phyloP scores from a whole-genome alignment of 2,797 vertebrate species.

The Scomberomorus guttatus region DNA sequence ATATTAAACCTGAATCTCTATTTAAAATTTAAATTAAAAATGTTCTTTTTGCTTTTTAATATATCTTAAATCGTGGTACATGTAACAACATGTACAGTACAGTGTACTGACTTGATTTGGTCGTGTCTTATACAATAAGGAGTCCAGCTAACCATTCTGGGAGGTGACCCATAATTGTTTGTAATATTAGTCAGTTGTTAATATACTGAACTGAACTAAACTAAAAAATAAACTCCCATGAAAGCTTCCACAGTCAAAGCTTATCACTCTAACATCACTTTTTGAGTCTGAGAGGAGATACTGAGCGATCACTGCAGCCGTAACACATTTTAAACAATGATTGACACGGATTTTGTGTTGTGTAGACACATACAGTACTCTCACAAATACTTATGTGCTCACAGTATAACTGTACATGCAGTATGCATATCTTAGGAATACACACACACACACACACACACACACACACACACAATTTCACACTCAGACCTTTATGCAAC shows the following conservation, averaged over 20 bases:
- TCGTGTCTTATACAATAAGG: background rate
- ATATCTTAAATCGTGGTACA: background rate
- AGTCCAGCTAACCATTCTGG: background rate
- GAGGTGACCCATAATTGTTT: background rate
- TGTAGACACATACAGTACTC: constrained; percentile 24
- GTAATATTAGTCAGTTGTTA: background rate
- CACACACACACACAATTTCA: background rate
- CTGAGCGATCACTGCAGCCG: constrained; percentile 9
- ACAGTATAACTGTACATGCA: constrained; percentile 21
- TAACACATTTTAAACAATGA: constrained; percentile 16
- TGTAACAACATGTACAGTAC: background rate
- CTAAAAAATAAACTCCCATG: background rate
- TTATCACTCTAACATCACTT: background rate
- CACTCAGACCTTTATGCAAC: constrained; percentile 45
- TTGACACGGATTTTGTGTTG: constrained; percentile 35
- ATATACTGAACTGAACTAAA: background rate
- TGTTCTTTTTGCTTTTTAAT: no score
- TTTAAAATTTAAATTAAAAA: no score
- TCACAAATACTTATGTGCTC: background rate
- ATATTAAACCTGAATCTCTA: no score
- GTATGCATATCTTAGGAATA: background rate
- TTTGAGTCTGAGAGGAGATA: constrained; percentile 2
- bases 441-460: constrained; percentile 4
- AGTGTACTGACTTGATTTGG: background rate
- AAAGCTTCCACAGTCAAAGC: constrained; percentile 5